A percentile compares a stretch with the other conserved stretches of the same genome.
phyloP scores from a whole-genome alignment of 2,113 vertebrate genomes.

The Caranx melampygus region DNA sequence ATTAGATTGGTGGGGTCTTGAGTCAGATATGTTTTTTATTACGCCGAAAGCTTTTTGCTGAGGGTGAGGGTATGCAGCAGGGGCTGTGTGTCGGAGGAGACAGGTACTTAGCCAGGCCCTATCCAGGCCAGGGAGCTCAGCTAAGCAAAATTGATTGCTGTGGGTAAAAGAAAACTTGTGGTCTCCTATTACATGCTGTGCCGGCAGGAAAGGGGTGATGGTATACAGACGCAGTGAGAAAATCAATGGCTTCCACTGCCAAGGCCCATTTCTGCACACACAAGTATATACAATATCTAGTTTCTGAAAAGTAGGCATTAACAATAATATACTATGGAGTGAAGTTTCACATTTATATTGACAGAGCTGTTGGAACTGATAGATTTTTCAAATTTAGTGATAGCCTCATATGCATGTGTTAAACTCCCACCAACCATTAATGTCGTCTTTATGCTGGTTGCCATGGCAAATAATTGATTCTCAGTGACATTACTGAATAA shows the following conservation, averaged over 20 bases:
- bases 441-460: slow-evolving; percentile 61
- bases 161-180: slow-evolving; percentile 74
- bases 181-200: slow-evolving; percentile 77
- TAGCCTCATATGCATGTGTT: slow-evolving; percentile 30
- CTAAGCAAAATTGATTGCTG: slow-evolving; percentile 76
- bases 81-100: slow-evolving; percentile 51
- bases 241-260: slow-evolving; percentile 73
- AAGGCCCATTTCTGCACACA: slow-evolving; percentile 50
- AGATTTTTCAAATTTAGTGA: slow-evolving; percentile 18
- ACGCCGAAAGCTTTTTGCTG: slow-evolving; percentile 58
- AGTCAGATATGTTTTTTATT: slow-evolving; percentile 71
- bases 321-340: slow-evolving; percentile 22
- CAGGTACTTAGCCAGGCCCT: slow-evolving; percentile 63
- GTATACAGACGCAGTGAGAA: slow-evolving; percentile 58
- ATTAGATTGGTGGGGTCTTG: slow-evolving; percentile 59
- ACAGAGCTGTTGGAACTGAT: slow-evolving; percentile 34
- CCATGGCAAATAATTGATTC: slow-evolving; percentile 79
- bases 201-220: slow-evolving; percentile 62
- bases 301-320: slow-evolving; percentile 36
- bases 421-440: slow-evolving; percentile 30
- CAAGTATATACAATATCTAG: slow-evolving; percentile 40
- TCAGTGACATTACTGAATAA: slow-evolving; percentile 70
- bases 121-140: slow-evolving; percentile 57
- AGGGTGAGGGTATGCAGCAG: slow-evolving; percentile 25
- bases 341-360: slow-evolving; percentile 20